Percentiles rank a stretch among this genome's conserved stretches.
phyloP scores from a whole-genome alignment of 1,140 invertebrate genomes.

The Chironomus tepperi region DNA sequence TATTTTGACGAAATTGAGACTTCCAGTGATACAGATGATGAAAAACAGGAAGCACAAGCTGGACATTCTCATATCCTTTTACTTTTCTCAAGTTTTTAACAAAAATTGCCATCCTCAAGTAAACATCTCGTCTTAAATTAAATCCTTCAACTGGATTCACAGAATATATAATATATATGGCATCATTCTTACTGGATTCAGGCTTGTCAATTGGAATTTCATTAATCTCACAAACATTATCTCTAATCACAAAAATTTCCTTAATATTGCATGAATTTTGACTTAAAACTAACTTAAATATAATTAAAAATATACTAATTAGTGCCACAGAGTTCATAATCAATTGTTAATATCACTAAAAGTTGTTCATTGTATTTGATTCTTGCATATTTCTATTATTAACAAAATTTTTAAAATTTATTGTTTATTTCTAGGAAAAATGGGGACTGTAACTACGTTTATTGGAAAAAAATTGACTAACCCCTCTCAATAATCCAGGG shows the following conservation, averaged over 20 bases:
- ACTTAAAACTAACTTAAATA: conserved; percentile 10
- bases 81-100: conserved; percentile 51
- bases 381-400: background rate
- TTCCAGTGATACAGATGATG: conserved; percentile 84
- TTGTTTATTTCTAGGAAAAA: background rate
- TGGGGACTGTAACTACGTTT: background rate
- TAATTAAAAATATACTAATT: background rate
- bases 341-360: background rate
- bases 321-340: background rate
- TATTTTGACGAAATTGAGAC: conserved; percentile 42
- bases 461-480: no score
- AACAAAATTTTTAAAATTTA: background rate
- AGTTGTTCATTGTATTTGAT: background rate
- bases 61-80: conserved; percentile 44
- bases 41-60: conserved; percentile 84
- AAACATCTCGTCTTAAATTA: conserved; percentile 92
- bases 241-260: conserved; percentile 18
- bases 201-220: background rate
- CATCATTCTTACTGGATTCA: background rate
- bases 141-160: conserved; percentile 94
- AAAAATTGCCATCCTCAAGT: conserved; percentile 81
- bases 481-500: no score
- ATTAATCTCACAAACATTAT: background rate
- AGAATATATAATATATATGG: conserved; percentile 63
- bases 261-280: conserved; percentile 18